Conservation (phyloP, 1,140 invertebrate genomes). For the Limonius californicus region DNA sequence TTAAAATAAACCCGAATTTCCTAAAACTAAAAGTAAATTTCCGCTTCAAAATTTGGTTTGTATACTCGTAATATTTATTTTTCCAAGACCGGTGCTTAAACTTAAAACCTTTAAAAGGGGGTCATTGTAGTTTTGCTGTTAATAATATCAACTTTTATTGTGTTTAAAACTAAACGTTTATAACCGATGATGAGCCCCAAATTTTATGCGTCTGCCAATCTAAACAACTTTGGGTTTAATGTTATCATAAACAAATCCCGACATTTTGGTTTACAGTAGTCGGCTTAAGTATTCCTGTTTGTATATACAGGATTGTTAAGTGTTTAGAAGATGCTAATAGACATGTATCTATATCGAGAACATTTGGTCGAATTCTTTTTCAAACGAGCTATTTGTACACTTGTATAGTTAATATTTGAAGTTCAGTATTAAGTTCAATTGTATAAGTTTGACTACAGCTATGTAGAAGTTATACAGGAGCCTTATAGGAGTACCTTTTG, state of each 20-base stretch:
- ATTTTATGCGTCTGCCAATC: slow-evolving; percentile 36
- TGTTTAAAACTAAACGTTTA: slow-evolving; percentile 22
- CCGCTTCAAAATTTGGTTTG: too few species aligned
- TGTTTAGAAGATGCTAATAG: slow-evolving; percentile 36
- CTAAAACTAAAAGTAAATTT: too few species aligned
- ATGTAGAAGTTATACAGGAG: too few species aligned
- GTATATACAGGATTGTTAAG: slow-evolving; percentile 39
- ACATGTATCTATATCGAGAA: slow-evolving; percentile 32
- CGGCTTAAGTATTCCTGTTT: slow-evolving; percentile 41
- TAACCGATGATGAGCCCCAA: slow-evolving; percentile 44
- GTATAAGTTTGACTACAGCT: too few species aligned
- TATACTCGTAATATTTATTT: too few species aligned
- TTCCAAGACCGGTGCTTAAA: too few species aligned
- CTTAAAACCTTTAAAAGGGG: too few species aligned
- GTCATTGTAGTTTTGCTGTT: background rate
- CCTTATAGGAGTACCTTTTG: too few species aligned
- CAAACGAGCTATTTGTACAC: background rate
- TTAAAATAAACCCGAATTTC: too few species aligned
- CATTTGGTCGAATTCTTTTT: slow-evolving; percentile 21
- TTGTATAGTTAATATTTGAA: background rate
- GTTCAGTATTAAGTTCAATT: too few species aligned
- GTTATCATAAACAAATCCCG: slow-evolving; percentile 40
- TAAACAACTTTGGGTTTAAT: slow-evolving; percentile 37
- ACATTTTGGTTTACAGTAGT: slow-evolving; percentile 41
- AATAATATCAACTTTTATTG: background rate